A percentile compares a stretch with the other conserved stretches of the same genome.
These are phyloP conservation scores for Hydroisotoma schaefferi DNA, from an alignment of 2,888 invertebrate species.

Conservation along the genomic window DNA sequence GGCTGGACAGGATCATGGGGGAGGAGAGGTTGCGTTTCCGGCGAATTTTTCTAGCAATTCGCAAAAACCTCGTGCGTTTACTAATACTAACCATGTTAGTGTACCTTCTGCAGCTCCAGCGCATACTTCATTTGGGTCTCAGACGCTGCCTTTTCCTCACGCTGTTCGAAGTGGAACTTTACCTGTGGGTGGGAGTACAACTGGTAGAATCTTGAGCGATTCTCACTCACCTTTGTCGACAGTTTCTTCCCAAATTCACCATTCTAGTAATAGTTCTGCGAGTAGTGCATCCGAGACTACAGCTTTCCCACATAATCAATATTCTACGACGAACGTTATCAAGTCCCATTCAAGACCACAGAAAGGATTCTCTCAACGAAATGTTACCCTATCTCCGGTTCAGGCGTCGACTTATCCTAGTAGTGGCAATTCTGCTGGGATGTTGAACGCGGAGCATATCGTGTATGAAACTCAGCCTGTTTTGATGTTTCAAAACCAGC, in stretches of 20 bases:
- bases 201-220: background rate
- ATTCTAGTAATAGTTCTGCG: background rate
- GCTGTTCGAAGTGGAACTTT: background rate
- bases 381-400: background rate
- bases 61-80: background rate
- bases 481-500: conserved; percentile 27
- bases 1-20: no score
- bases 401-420: background rate
- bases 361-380: background rate
- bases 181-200: background rate
- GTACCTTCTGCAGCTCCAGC: no score
- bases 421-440: background rate
- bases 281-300: background rate
- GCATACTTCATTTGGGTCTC: background rate
- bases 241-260: background rate
- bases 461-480: conserved; percentile 30
- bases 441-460: conserved; percentile 8
- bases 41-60: background rate
- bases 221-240: background rate
- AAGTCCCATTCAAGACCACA: background rate
- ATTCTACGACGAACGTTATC: background rate
- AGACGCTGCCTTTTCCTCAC: background rate
- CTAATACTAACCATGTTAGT: background rate
- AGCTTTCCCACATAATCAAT: background rate
- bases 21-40: background rate